phyloP scores from a whole-genome alignment of 2,113 vertebrate species.

The Heterocephalus glaber region DNA sequence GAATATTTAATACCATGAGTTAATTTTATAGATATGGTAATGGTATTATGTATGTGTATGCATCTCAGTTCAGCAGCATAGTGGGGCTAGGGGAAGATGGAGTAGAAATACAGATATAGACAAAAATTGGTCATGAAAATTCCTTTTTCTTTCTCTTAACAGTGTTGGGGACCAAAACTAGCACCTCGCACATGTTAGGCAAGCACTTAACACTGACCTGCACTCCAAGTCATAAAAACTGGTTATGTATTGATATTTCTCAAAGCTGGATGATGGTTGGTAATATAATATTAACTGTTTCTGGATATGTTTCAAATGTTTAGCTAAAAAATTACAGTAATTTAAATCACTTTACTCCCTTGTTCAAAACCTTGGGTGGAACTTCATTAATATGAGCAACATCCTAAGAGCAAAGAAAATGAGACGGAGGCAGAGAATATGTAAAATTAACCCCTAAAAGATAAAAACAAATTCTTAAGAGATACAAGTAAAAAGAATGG shows the following conservation, averaged over 20 bases:
- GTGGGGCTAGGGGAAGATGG: not conserved
- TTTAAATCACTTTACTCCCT: slow-evolving; percentile 19
- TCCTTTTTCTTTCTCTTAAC: not conserved
- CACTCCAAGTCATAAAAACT: not conserved
- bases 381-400: not conserved
- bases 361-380: not conserved
- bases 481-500: not conserved
- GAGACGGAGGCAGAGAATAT: not conserved
- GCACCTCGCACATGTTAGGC: not conserved
- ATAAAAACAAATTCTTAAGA: not conserved
- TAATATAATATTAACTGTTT: slow-evolving; percentile 22
- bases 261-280: not conserved
- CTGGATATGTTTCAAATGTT: slow-evolving; percentile 21
- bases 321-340: not conserved
- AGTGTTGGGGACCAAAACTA: not conserved
- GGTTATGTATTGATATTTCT: not conserved
- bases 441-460: not conserved
- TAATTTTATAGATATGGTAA: slow-evolving; percentile 30
- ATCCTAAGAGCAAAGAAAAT: slow-evolving; percentile 37
- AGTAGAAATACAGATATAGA: not conserved
- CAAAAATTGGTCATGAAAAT: not conserved
- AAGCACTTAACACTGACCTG: not conserved
- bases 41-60: not conserved
- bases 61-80: not conserved
- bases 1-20: not conserved